Conservation (phyloP, 2,888 invertebrate genomes). For the Cloeon dipterum region DNA sequence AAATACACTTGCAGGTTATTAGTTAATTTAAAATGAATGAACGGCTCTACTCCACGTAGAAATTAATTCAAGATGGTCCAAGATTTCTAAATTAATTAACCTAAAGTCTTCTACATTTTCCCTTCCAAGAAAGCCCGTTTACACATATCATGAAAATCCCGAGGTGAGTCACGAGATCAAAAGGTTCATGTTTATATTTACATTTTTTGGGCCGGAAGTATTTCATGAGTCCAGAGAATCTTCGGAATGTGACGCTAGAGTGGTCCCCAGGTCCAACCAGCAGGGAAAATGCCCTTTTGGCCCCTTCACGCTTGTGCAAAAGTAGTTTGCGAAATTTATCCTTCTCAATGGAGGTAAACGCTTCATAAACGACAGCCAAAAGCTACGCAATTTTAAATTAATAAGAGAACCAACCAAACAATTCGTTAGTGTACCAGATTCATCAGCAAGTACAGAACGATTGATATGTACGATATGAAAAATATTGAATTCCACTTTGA, state of each 20-base stretch:
- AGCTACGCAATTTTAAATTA: conserved; percentile 32
- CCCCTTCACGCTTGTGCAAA: conserved; percentile 58
- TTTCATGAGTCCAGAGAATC: conserved; percentile 59
- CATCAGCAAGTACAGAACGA: conserved; percentile 69
- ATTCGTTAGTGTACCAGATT: conserved; percentile 69
- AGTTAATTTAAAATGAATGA: no score
- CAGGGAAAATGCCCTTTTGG: conserved; percentile 57
- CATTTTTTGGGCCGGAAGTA: conserved; percentile 52
- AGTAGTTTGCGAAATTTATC: conserved; percentile 64
- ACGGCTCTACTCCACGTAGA: no score
- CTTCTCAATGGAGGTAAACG: conserved; percentile 65
- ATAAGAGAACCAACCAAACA: no score
- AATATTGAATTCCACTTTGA: conserved; percentile 66
- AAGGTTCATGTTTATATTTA: no score
- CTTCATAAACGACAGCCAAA: conserved; percentile 76
- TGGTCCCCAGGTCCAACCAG: conserved; percentile 44
- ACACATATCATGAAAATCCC: no score
- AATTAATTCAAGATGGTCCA: no score
- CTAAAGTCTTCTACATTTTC: no score
- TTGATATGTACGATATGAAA: conserved; percentile 65
- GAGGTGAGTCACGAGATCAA: no score
- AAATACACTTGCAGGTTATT: no score
- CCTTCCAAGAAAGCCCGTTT: no score
- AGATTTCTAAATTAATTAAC: no score
- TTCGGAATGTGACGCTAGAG: conserved; percentile 29